Percentiles rank a stretch among this genome's conserved stretches.
Evolutionary conservation across 2,888 invertebrate genomes (phyloP).

Genomic region (Gryllus longicercus): DNA sequence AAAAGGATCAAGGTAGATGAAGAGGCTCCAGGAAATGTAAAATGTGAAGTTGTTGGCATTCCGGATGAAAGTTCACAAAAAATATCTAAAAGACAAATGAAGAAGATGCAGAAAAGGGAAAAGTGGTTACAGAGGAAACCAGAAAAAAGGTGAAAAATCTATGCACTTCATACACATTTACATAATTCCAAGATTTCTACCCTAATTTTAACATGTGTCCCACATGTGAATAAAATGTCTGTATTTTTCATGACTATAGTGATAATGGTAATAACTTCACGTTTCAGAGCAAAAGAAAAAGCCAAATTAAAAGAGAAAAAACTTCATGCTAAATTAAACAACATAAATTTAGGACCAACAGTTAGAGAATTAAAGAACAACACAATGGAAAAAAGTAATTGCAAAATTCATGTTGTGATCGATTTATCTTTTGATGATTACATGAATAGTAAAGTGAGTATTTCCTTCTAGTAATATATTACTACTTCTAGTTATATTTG

Average conservation of each 20-base stretch:
- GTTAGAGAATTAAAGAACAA: slow-evolving; percentile 74
- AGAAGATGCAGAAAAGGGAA: slow-evolving; percentile 65
- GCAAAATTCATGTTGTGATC: slow-evolving; percentile 70
- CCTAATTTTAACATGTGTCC: too few relatives aligned
- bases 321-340: slow-evolving; percentile 65
- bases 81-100: slow-evolving; percentile 60
- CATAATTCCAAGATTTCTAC: background rate
- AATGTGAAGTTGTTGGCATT: background rate
- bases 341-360: slow-evolving; percentile 70
- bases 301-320: slow-evolving; percentile 66
- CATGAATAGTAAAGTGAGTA: slow-evolving; percentile 71
- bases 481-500: background rate
- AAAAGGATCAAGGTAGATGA: background rate
- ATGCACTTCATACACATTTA: slow-evolving; percentile 18
- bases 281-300: slow-evolving; percentile 60
- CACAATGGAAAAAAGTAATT: slow-evolving; percentile 64
- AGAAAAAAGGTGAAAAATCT: slow-evolving; percentile 57
- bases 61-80: background rate
- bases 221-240: slow-evolving; percentile 20
- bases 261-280: slow-evolving; percentile 25
- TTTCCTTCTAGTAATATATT: slow-evolving; percentile 17
- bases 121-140: slow-evolving; percentile 70
- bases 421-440: slow-evolving; percentile 88
- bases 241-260: slow-evolving; percentile 20
- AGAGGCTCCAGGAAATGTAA: too few relatives aligned